Evolutionary conservation across 2,888 invertebrate genomes (phyloP).

Genomic region (Epirrhoe alternata): DNA sequence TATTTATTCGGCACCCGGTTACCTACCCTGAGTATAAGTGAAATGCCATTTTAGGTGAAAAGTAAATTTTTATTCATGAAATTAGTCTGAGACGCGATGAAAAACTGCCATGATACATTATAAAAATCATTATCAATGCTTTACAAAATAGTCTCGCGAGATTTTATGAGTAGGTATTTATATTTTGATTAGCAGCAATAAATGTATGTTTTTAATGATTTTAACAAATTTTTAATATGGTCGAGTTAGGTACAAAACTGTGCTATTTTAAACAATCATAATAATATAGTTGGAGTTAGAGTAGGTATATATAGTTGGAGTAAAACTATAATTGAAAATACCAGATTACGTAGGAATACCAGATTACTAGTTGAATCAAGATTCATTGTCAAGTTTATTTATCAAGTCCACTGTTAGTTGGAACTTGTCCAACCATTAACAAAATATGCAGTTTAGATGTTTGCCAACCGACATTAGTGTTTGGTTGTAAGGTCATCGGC

Average conservation of each 20-base stretch:
- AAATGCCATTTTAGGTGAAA: not conserved
- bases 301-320: too few species aligned
- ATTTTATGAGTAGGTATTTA: too few species aligned
- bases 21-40: not conserved
- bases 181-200: too few species aligned
- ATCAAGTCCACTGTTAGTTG: constrained; percentile 28
- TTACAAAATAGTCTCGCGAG: too few species aligned
- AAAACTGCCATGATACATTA: not conserved
- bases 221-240: too few species aligned
- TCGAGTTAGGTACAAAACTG: too few species aligned
- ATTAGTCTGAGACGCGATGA: not conserved
- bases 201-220: too few species aligned
- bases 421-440: constrained; percentile 30
- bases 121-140: too few species aligned
- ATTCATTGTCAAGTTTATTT: constrained; percentile 24
- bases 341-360: not conserved
- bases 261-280: too few species aligned
- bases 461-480: constrained; percentile 22
- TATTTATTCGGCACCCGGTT: not conserved
- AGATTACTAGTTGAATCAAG: constrained; percentile 20
- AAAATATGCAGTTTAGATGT: constrained; percentile 12
- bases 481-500: constrained; percentile 12
- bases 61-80: too few species aligned
- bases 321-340: too few species aligned
- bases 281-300: too few species aligned